Base-by-base conservation (phyloP, 2,888 invertebrate species). In the Bruchidius siliquastri region DNA sequence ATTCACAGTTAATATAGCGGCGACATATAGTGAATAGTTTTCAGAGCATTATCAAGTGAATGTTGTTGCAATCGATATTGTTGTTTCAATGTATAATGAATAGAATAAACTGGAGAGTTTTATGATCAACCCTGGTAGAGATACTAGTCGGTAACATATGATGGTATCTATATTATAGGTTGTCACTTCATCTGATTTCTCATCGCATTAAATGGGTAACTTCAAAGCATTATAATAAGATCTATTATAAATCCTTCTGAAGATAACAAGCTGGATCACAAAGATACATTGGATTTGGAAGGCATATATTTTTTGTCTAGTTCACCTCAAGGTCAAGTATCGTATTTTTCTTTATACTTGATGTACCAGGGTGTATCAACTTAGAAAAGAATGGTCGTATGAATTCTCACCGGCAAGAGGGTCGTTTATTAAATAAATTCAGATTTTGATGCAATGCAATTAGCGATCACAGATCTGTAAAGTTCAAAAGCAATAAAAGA, bases 101-200 rank as follows among this genome's bases (percentile, higher is more conserved):
- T n/a, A n/a, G n/a, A n/a, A n/a, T n/a, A n/a, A n/a, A n/a, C n/a
- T n/a, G n/a, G n/a, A n/a, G n/a, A n/a, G n/a, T 26, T 49, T 49
- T 13, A 49, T 49, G 49, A 49, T 49, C 49, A 49, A 49, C 49
- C 49, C 49, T 49, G 49, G 49, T 49, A 49, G 3, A 49, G 1
- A 49, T 3, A 3, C 13, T 49, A 49, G 8, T 26, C 26, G 8
- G 3, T 26, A 26, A 26, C 26, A 73, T 73, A 75, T 75, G 75
- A 75, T 75, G 71, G 75, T 73, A 75, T 75, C 75, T n/a, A n/a
- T 69, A 68, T 75, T 74, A 75, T 72, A 73, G 74, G 74, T 74
- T 76, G 76, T 76, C 76, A 73, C 74, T 73, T 73, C 73, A 76
- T 76, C 76, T 73, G 76, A 73, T 76, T 76, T 79, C 77, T 77